A percentile compares a stretch with the other conserved stretches of the same genome.
phyloP scores from a whole-genome alignment of 2,797 vertebrate genomes.

The Gallinago solitaria region DNA sequence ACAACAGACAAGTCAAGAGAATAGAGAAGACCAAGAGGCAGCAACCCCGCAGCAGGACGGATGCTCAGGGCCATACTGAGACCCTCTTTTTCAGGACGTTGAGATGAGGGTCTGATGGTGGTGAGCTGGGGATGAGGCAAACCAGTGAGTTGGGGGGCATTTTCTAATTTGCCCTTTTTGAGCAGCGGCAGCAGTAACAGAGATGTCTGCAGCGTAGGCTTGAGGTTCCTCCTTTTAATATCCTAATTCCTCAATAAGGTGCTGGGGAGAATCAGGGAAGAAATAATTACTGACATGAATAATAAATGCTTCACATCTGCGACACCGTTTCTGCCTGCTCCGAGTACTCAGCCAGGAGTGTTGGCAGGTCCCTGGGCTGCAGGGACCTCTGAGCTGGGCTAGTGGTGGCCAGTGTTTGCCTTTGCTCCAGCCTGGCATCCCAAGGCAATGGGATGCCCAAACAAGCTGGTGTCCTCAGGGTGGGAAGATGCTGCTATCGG shows the following conservation, averaged over 20 bases:
- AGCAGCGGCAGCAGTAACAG: neutral
- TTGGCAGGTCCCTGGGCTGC: accelerated
- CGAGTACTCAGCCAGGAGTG: accelerated
- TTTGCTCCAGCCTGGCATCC: accelerated
- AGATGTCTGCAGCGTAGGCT: neutral
- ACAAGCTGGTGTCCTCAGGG: accelerated
- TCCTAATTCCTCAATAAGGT: neutral
- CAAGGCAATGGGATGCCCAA: accelerated
- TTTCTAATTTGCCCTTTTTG: neutral
- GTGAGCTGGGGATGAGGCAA: accelerated
- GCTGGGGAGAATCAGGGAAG: neutral
- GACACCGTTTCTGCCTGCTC: accelerated
- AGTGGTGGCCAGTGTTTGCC: neutral
- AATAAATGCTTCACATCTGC: neutral
- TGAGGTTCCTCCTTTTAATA: neutral
- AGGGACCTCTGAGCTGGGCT: neutral
- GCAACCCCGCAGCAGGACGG: neutral
- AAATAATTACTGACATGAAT: neutral
- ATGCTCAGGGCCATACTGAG: neutral
- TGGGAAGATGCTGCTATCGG: neutral
- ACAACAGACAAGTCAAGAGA: too few relatives aligned
- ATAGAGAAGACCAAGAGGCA: neutral
- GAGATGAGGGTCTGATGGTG: accelerated
- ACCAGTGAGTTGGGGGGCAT: too few relatives aligned
- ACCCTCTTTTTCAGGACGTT: accelerated